Conservation (phyloP, 2,797 vertebrate species). For the Furcifer pardalis region DNA sequence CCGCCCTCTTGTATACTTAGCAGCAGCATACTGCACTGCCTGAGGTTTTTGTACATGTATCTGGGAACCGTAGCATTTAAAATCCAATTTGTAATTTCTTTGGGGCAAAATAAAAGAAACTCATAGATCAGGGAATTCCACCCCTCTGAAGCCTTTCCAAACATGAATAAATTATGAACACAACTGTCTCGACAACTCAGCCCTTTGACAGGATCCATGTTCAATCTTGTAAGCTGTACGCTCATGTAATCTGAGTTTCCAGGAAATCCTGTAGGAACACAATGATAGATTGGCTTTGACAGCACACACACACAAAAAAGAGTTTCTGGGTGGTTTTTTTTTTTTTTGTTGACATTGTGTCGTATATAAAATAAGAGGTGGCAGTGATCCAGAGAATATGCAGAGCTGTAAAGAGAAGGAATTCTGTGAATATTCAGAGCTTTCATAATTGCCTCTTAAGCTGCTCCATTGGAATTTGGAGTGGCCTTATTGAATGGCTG, state of each 20-base stretch:
- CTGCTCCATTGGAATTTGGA: background rate
- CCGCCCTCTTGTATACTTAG: background rate
- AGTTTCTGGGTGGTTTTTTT: constrained; percentile 56
- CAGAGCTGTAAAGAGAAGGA: background rate
- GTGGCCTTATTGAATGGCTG: background rate
- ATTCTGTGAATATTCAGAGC: background rate
- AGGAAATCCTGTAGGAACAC: constrained; percentile 71
- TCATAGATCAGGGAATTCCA: constrained; percentile 30
- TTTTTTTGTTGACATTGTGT: constrained; percentile 50
- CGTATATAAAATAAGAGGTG: constrained; percentile 38
- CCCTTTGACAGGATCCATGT: constrained; percentile 71
- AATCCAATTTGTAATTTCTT: constrained; percentile 46
- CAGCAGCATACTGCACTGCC: constrained; percentile 17
- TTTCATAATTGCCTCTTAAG: background rate
- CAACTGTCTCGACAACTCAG: constrained; percentile 49
- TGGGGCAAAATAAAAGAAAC: constrained; percentile 53
- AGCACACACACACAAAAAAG: constrained; percentile 47
- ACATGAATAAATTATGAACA: constrained; percentile 57
- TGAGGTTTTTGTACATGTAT: constrained; percentile 26
- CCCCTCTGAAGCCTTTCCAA: constrained; percentile 50
- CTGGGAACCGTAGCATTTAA: constrained; percentile 39
- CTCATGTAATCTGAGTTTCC: constrained; percentile 72
- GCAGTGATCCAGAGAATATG: background rate
- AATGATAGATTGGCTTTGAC: constrained; percentile 77
- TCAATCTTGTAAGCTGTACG: constrained; percentile 67